phyloP scores from a whole-genome alignment of 2,113 vertebrate genomes.

The Onychorhynchus coronatus region DNA sequence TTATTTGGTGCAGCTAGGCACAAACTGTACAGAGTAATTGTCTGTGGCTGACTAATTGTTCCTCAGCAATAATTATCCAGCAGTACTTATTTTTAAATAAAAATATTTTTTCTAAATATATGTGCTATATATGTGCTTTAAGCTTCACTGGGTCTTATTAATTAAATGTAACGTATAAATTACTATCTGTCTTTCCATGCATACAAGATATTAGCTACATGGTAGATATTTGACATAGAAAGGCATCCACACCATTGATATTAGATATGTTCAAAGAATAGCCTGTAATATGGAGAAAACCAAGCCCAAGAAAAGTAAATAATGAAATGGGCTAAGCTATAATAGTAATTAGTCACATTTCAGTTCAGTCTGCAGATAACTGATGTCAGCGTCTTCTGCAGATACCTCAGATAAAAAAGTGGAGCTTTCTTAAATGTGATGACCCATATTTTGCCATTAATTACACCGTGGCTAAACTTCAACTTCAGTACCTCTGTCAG shows the following conservation, averaged over 20 bases:
- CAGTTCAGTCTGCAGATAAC: not conserved
- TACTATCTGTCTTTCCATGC: not conserved
- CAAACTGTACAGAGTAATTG: not conserved
- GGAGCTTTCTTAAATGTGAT: not conserved
- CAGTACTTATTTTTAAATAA: not conserved
- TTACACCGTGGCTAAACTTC: not conserved
- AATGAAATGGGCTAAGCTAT: not conserved
- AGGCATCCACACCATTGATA: not conserved
- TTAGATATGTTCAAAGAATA: not conserved
- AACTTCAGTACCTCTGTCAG: not conserved
- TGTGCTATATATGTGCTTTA: not conserved
- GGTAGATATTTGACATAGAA: not conserved
- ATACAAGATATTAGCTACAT: not conserved
- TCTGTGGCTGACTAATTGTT: not conserved
- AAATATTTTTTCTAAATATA: not conserved
- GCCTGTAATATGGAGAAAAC: not conserved
- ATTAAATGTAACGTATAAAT: not conserved
- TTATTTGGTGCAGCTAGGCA: not conserved
- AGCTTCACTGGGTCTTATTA: not conserved
- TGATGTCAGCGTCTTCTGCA: not conserved
- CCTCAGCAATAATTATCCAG: not conserved
- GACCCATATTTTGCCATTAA: not conserved
- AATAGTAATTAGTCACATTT: not conserved
- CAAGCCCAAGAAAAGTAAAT: not conserved
- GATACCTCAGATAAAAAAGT: not conserved